Evolutionary conservation across 53 echinoderm and acorn worm species (phyloP).

Genomic region (Apostichopus leukothele): DNA sequence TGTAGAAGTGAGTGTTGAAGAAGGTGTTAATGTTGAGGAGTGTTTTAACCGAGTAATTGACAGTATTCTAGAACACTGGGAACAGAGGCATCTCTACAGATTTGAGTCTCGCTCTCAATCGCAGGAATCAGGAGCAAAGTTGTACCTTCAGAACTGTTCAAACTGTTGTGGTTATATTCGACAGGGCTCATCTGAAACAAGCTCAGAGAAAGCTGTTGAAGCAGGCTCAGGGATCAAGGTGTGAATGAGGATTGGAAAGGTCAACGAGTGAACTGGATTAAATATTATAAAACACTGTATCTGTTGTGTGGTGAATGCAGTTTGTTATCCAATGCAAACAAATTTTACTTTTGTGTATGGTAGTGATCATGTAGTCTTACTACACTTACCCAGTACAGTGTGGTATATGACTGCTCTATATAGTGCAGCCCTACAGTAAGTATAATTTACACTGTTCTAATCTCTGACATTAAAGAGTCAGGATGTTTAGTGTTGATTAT

Average conservation of each 20-base stretch:
- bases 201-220: neutral
- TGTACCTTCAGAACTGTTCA: constrained; percentile 38
- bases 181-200: constrained; percentile 11
- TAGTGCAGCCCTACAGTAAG: too few species aligned
- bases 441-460: too few species aligned
- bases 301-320: too few species aligned
- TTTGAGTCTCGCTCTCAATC: neutral
- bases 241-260: neutral
- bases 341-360: too few species aligned
- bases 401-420: too few species aligned
- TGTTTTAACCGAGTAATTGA: constrained; percentile 73
- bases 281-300: too few species aligned
- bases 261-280: too few species aligned
- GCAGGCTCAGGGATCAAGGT: neutral
- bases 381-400: too few species aligned
- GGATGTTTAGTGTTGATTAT: too few species aligned
- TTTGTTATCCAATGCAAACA: too few species aligned
- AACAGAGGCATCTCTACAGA: neutral
- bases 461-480: too few species aligned
- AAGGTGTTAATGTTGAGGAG: constrained; percentile 58
- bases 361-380: too few species aligned
- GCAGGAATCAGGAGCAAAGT: constrained; percentile 39
- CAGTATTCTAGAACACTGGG: constrained; percentile 54
- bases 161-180: constrained; percentile 28
- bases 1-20: constrained; percentile 69